Base-by-base conservation (phyloP, 2,113 vertebrate genomes). In the Seriola quinqueradiata region DNA sequence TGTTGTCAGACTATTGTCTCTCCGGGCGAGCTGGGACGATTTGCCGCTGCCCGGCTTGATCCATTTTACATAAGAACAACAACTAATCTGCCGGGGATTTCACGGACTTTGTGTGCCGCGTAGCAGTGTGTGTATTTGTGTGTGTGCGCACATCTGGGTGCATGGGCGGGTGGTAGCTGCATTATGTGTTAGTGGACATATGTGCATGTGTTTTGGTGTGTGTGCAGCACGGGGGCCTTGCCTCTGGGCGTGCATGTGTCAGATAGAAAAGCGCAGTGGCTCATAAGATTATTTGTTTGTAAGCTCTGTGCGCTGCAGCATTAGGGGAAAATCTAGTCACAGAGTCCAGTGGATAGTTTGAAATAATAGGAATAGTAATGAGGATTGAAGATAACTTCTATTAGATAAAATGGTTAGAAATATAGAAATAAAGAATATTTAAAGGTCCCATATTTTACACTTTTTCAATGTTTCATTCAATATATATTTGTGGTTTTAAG, bases 41-140 rank as follows among this genome's bases (percentile, higher is more conserved):
- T 81, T 63, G 63, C 81, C 67, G 83, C 81, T 75, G 88, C 77
- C 67, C 17, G 1, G 79, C 75, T 74, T 93, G 85, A 93, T 92
- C 93, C 91, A 91, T 89, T 93, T 94, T 92, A 94, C 89, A 93
- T 92, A 94, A 94, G 91, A 92, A 94, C 87, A 90, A 75, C 89
- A 70, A 90, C 76, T 94, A 93, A 94, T 92, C 93, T 93, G 89
- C 77, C 54, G 25, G 87, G 87, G 92, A 90, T 91, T 94, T 91
- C 70, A 79, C 34, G 0, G 52, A 80, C 73, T 46, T 52, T 87
- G 79, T 87, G 85, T 70, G 84, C 75, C 12, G 2, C 71, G 78
- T 21, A 38, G 67, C 59, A 9, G 75, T 50, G 64, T 81, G 86
- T 74, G 78, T 73, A 7, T 80, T 55, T 74, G 46, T 72, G 12